These are phyloP conservation scores for Colistium nudipinnis DNA, from an alignment of 2,113 vertebrate genomes.

Conservation along the genomic window DNA sequence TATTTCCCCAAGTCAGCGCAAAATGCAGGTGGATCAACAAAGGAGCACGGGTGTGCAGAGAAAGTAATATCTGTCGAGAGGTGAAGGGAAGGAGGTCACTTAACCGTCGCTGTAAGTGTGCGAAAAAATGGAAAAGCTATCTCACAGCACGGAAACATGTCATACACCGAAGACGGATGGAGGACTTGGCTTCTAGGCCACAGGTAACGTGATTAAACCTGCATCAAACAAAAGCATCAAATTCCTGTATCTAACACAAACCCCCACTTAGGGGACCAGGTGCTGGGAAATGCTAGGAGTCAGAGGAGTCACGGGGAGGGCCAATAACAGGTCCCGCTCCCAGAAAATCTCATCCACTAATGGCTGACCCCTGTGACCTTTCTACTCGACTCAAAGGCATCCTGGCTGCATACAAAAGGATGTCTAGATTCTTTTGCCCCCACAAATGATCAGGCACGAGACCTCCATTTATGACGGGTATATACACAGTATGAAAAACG, in stretches of 20 bases:
- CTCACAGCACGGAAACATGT: not conserved
- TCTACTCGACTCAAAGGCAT: conserved; percentile 7
- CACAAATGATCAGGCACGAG: not conserved
- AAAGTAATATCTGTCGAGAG: conserved; percentile 9
- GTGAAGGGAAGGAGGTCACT: conserved; percentile 6
- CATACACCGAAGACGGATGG: conserved; percentile 23
- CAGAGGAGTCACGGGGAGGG: conserved; percentile 10
- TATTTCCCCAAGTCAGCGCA: not conserved
- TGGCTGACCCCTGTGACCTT: conserved; percentile 32
- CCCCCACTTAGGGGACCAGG: conserved; percentile 3
- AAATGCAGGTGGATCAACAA: conserved; percentile 16
- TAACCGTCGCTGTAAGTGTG: not conserved
- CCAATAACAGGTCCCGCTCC: conserved; percentile 9
- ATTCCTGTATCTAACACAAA: conserved; percentile 23
- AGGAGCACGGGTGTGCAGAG: conserved; percentile 15
- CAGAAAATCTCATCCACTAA: conserved; percentile 51
- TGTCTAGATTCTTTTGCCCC: not conserved
- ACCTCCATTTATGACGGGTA: not conserved
- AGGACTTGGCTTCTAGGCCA: conserved; percentile 14
- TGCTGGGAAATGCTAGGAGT: conserved; percentile 19
- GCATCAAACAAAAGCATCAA: conserved; percentile 39
- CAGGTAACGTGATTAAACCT: conserved; percentile 41
- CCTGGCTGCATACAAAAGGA: not conserved
- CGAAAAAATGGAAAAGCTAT: not conserved
- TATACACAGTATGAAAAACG: not conserved